Evolutionary conservation across 2,113 vertebrate genomes (phyloP).

Genomic region (Herpetotheres cachinnans): DNA sequence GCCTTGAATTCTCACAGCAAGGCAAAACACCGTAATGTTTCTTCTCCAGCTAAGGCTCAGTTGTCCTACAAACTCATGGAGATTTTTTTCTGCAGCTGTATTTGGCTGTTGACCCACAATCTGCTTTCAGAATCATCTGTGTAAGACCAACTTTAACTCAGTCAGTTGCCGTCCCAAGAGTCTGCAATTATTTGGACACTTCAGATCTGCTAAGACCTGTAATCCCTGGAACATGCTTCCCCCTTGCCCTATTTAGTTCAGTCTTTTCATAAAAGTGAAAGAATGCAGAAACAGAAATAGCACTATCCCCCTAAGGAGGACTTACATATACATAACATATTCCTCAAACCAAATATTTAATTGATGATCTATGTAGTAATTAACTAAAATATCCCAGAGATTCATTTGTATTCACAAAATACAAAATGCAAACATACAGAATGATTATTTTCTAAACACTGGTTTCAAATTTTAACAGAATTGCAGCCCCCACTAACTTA

Average conservation of each 20-base stretch:
- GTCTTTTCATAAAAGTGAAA: background rate
- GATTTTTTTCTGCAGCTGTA: background rate
- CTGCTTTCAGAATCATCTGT: background rate
- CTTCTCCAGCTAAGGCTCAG: background rate
- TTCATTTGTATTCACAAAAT: background rate
- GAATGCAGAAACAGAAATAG: background rate
- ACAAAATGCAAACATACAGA: background rate
- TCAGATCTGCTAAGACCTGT: background rate
- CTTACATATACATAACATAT: background rate
- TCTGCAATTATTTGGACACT: background rate
- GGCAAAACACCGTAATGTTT: background rate
- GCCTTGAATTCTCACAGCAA: background rate
- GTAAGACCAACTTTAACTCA: background rate
- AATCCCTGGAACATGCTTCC: background rate
- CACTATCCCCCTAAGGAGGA: background rate
- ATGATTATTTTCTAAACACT: background rate
- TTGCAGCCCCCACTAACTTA: background rate
- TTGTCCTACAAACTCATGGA: background rate
- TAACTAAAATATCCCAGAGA: background rate
- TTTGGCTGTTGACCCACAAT: background rate
- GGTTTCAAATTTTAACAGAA: background rate
- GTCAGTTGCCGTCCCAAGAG: background rate
- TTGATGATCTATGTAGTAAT: background rate
- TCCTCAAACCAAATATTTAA: background rate
- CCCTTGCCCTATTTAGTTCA: background rate